A percentile compares a stretch with the other conserved stretches of the same genome.
Evolutionary conservation across 1,140 invertebrate genomes (phyloP).

Genomic region (Adoxophyes honmai): DNA sequence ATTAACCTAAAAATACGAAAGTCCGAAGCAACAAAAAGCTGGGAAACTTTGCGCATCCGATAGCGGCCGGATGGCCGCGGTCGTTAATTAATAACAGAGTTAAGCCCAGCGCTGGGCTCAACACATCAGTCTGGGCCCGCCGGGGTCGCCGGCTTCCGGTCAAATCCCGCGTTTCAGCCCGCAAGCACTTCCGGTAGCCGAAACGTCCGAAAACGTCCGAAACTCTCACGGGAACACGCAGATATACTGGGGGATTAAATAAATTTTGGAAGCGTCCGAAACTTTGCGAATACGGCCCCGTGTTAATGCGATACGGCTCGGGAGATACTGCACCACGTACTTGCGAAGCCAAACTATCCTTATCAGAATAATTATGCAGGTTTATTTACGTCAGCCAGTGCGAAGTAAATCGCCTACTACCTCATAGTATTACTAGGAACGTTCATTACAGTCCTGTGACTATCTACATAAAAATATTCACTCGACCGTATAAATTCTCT

Average conservation of each 20-base stretch:
- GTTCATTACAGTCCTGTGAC: too few relatives aligned
- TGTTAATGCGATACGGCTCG: neutral
- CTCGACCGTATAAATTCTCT: too few relatives aligned
- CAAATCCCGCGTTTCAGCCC: constrained; percentile 7
- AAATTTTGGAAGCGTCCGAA: neutral
- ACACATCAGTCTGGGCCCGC: constrained; percentile 9
- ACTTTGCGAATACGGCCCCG: neutral
- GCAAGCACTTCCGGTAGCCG: constrained; percentile 8
- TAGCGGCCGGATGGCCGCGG: constrained; percentile 1
- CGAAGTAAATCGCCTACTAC: too few relatives aligned
- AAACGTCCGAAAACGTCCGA: neutral
- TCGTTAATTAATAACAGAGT: constrained; percentile 13
- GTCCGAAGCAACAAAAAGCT: neutral
- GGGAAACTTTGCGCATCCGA: constrained; percentile 13
- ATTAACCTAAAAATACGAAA: too few relatives aligned
- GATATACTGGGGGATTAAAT: constrained; percentile 1
- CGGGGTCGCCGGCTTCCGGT: constrained; percentile 6
- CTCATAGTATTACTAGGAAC: too few relatives aligned
- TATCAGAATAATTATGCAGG: too few relatives aligned
- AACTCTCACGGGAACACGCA: constrained; percentile 5
- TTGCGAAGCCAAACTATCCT: too few relatives aligned
- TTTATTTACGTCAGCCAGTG: too few relatives aligned
- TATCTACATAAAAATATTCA: too few relatives aligned
- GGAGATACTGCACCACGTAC: neutral
- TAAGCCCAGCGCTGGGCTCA: constrained; percentile 1